Percentiles rank a stretch among this genome's conserved stretches.
phyloP scores from a whole-genome alignment of 2,113 vertebrate genomes.

The Leucoraja erinaceus region DNA sequence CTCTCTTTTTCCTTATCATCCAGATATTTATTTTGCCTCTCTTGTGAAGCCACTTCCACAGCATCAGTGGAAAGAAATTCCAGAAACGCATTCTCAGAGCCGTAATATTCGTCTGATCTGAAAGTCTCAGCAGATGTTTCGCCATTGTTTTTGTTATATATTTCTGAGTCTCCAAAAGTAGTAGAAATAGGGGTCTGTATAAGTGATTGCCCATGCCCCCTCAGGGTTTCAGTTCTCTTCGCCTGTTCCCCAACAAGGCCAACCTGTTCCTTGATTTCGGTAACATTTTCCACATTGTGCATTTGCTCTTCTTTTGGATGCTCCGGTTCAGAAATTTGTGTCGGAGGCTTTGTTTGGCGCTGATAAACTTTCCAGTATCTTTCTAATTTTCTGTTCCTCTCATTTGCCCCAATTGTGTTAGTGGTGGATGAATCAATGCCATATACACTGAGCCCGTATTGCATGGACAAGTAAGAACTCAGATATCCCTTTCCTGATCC shows the following conservation, averaged over 20 bases:
- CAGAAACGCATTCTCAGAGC: constrained; percentile 50
- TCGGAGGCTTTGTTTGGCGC: constrained; percentile 49
- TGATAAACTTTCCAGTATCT: constrained; percentile 78
- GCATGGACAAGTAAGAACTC: constrained; percentile 87
- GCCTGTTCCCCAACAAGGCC: not conserved
- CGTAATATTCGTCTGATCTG: not conserved
- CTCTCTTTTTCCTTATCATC: constrained; percentile 61
- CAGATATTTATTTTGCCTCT: constrained; percentile 52
- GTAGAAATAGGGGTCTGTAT: not conserved
- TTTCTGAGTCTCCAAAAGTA: not conserved
- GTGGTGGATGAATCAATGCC: constrained; percentile 87
- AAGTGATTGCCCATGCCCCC: not conserved
- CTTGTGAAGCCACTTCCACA: constrained; percentile 53
- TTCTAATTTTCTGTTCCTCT: constrained; percentile 90
- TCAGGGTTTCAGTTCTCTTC: no score
- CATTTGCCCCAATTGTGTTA: constrained; percentile 81
- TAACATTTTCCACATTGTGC: constrained; percentile 45
- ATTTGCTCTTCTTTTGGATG: constrained; percentile 43
- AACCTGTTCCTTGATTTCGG: constrained; percentile 40
- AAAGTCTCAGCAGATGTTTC: not conserved
- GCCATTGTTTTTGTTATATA: not conserved
- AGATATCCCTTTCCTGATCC: constrained; percentile 96
- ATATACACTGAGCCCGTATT: constrained; percentile 78
- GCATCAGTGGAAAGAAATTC: constrained; percentile 63
- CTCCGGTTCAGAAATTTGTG: constrained; percentile 44